Base-by-base conservation (phyloP, 2,888 invertebrate genomes). In the Pantelozetes paolii region DNA sequence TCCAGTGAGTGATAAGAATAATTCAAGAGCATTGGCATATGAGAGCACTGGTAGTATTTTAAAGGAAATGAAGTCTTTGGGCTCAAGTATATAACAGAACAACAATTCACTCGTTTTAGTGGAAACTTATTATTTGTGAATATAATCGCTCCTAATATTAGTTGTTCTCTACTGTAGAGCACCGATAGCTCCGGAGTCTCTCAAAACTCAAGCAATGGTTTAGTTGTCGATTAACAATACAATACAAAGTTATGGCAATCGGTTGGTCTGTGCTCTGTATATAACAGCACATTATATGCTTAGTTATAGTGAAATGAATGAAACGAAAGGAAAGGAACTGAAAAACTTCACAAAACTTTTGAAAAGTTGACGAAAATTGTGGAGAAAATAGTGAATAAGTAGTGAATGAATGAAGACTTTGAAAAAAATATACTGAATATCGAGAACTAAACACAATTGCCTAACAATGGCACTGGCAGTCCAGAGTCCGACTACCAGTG, bases 1-100 rank as follows among this genome's bases (percentile, higher is more conserved):
- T 45, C 45, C 45, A 45, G 45, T 45, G 45, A 45, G 45, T 45
- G 45, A 45, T 45, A 45, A 45, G 45, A 45, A 45, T 45, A 45
- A 45, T 45, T 45, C 18, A 18, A 45, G 45, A 45, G 45, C 45
- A 45, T 15, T 15, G 45, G 45, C 45, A 45, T 9, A 45, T 9
- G 36, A 36, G 45, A 9, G 45, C 45, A 45, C 45, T 45, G 18
- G 45, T 15, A 45, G 45, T 15, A 15, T 45, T 45, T 45, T 45
- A 9, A 45, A 45, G 45, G 15, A 45, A 45, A 45, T 6, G 45
- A 45, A 45, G 45, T 45, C 45, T 45, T 6, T 11, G 15, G 45
- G 6, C 45, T 45, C 15, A 11, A 2, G 45, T 45, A 15, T 45
- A 11, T 2, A 45, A 18, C 45, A 9, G 18, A 45, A 45, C 45